Conservation (phyloP, 2,113 vertebrate genomes). For the Elgaria multicarinata region DNA sequence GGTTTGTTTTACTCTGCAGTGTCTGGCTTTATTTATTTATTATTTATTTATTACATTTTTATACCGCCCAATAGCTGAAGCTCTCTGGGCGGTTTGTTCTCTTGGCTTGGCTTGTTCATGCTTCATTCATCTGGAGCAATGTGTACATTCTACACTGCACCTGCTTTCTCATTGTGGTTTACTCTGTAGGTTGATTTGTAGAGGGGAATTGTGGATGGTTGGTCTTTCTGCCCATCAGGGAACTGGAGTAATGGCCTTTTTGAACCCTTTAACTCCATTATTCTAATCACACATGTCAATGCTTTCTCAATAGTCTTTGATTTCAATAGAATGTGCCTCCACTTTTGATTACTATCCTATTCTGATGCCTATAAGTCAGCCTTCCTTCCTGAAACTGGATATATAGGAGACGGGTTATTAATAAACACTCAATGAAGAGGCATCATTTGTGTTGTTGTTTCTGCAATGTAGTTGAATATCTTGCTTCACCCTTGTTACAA, state of each 20-base stretch:
- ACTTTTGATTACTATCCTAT: neutral
- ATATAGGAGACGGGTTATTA: neutral
- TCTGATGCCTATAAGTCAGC: neutral
- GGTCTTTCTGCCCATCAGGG: neutral
- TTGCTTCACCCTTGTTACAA: neutral
- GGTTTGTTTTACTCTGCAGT: neutral
- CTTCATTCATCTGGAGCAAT: neutral
- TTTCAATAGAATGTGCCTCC: neutral
- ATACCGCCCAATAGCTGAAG: no score
- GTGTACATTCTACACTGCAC: neutral
- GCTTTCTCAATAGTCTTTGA: neutral
- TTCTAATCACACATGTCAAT: neutral
- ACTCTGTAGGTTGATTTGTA: neutral
- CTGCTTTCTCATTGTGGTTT: neutral
- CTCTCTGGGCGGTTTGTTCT: no score
- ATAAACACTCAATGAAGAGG: slow-evolving; percentile 12
- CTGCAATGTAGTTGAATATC: neutral
- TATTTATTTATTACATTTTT: no score
- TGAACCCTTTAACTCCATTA: neutral
- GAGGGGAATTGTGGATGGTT: neutral
- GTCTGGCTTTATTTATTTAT: no score
- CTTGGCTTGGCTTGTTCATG: neutral
- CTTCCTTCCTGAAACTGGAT: neutral
- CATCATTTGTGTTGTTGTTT: neutral
- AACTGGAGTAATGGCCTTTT: neutral